Conservation (phyloP, 2,888 invertebrate genomes). For the Lasioglossum villosulum region DNA sequence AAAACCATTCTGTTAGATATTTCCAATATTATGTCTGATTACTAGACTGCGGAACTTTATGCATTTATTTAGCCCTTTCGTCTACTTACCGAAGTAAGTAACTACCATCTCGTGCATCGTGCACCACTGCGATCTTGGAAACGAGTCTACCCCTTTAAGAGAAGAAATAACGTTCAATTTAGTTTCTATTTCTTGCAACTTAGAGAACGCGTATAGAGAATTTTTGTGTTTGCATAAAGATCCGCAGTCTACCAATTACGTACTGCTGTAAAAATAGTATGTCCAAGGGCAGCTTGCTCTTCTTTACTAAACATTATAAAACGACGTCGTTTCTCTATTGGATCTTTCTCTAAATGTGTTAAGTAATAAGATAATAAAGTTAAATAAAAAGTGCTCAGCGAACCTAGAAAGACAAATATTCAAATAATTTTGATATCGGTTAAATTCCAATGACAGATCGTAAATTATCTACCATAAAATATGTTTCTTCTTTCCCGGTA, state of each 20-base stretch:
- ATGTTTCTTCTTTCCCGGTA: conserved; percentile 55
- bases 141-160: too few relatives aligned
- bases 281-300: conserved; percentile 83
- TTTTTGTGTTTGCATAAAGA: too few relatives aligned
- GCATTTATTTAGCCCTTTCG: too few relatives aligned
- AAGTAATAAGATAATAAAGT: conserved; percentile 76
- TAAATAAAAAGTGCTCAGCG: conserved; percentile 66
- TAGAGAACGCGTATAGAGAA: too few relatives aligned
- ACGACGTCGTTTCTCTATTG: conserved; percentile 85
- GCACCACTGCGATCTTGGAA: too few relatives aligned
- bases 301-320: conserved; percentile 85
- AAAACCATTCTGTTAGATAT: background rate
- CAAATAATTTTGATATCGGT: conserved; percentile 24
- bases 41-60: too few relatives aligned
- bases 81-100: too few relatives aligned
- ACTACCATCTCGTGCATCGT: too few relatives aligned
- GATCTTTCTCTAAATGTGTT: conserved; percentile 85
- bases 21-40: background rate
- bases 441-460: background rate
- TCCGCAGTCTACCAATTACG: background rate
- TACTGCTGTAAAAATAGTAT: conserved; percentile 75
- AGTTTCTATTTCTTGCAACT: too few relatives aligned
- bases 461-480: conserved; percentile 61
- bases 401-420: conserved; percentile 67
- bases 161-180: too few relatives aligned